phyloP scores from a whole-genome alignment of 2,113 vertebrate species.

The Anoura caudifer region DNA sequence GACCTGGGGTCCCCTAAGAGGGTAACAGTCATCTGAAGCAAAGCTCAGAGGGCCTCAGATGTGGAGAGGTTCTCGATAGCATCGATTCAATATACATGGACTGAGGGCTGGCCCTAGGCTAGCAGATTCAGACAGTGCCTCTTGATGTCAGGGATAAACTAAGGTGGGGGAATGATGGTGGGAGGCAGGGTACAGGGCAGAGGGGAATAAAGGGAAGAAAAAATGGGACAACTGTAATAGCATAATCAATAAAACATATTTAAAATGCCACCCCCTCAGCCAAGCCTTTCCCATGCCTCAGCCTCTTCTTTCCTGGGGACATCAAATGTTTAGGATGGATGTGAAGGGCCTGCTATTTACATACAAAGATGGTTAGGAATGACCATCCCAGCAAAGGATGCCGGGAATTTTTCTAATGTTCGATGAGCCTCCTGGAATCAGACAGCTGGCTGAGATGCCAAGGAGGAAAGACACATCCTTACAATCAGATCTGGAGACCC shows the following conservation, averaged over 20 bases:
- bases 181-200: no score
- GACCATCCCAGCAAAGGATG: not conserved
- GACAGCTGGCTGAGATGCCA: not conserved
- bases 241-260: no score
- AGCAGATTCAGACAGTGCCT: no score
- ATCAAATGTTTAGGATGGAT: not conserved
- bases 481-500: not conserved
- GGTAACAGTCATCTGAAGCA: not conserved
- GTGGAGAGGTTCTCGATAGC: not conserved
- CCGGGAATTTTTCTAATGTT: not conserved
- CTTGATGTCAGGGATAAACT: not conserved
- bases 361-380: not conserved
- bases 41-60: not conserved
- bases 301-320: not conserved
- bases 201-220: no score
- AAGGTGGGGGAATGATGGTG: no score
- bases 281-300: not conserved
- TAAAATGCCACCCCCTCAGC: not conserved
- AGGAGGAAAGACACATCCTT: not conserved
- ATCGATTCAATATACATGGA: fast-evolving
- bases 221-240: no score
- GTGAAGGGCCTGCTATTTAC: not conserved
- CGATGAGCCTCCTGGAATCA: not conserved
- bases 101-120: not conserved
- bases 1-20: not conserved